Percentiles rank a stretch among this genome's conserved stretches.
Evolutionary conservation across 2,888 invertebrate genomes (phyloP).

Genomic region (Cordilura impudica): DNA sequence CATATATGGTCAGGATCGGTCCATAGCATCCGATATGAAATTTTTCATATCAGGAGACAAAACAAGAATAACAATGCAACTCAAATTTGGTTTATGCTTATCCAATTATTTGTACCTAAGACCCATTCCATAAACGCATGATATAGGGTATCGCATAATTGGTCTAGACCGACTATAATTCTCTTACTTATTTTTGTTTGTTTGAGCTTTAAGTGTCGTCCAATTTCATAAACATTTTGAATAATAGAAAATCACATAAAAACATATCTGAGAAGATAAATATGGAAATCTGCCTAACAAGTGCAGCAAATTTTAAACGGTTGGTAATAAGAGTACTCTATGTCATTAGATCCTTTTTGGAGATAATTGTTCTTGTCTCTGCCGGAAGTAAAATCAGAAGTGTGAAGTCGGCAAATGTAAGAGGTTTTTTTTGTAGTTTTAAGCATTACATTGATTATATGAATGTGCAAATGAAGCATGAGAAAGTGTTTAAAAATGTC

Average conservation of each 20-base stretch:
- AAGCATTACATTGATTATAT: background rate
- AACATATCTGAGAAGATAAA: too few species aligned
- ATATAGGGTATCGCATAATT: too few species aligned
- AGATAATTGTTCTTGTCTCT: background rate
- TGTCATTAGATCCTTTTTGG: background rate
- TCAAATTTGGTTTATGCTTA: too few species aligned
- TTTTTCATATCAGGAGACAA: too few species aligned
- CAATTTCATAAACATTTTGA: background rate
- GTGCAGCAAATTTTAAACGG: background rate
- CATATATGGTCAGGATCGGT: too few species aligned
- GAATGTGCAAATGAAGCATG: background rate
- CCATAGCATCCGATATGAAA: too few species aligned
- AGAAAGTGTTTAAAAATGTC: too few species aligned
- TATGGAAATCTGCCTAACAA: background rate
- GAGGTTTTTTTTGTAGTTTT: background rate
- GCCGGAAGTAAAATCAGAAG: constrained; percentile 28
- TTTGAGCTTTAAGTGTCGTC: background rate
- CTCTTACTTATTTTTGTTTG: too few species aligned
- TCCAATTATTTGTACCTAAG: too few species aligned
- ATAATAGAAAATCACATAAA: background rate
- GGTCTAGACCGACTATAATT: too few species aligned
- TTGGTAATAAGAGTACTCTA: background rate
- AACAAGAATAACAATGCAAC: too few species aligned
- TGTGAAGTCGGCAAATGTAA: background rate
- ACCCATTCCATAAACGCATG: too few species aligned